phyloP scores from a whole-genome alignment of 1,140 invertebrate genomes.

The Diprion similis region DNA sequence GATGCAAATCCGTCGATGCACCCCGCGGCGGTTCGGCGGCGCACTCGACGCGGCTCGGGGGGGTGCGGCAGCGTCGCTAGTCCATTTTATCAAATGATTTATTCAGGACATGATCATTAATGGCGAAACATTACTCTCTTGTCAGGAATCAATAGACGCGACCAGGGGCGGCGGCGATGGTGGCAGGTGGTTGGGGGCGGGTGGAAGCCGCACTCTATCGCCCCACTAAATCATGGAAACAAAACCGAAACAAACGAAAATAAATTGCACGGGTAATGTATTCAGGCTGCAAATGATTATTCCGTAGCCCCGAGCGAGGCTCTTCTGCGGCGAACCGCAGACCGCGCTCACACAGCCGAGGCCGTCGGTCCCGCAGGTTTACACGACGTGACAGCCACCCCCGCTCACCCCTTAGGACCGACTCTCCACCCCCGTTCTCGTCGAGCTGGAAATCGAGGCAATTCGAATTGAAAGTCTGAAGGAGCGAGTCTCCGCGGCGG shows the following conservation, averaged over 20 bases:
- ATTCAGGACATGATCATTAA: constrained; percentile 57
- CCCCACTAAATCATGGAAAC: constrained; percentile 50
- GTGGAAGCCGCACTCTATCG: constrained; percentile 2
- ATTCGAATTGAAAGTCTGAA: constrained; percentile 25
- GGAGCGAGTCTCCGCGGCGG: constrained; percentile 27
- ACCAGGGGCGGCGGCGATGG: constrained; percentile 2
- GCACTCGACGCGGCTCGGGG: not conserved
- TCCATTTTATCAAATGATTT: constrained; percentile 59
- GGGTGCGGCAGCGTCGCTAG: constrained; percentile 22
- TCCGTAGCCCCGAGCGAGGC: constrained; percentile 51
- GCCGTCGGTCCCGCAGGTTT: not conserved
- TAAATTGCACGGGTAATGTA: constrained; percentile 57
- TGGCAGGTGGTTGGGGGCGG: constrained; percentile 13
- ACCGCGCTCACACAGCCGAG: constrained; percentile 38
- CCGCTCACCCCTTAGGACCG: constrained; percentile 39
- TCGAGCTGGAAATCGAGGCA: constrained; percentile 1
- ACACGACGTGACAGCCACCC: constrained; percentile 22
- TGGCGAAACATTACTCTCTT: constrained; percentile 56
- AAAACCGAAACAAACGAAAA: constrained; percentile 55
- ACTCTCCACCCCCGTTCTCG: constrained; percentile 37
- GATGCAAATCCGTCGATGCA: too few relatives aligned
- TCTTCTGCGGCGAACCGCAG: constrained; percentile 53
- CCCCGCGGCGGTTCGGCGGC: not conserved
- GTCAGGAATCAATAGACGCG: constrained; percentile 53
- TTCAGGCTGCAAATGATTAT: constrained; percentile 58